These are phyloP conservation scores for Reticulitermes speratus DNA, from an alignment of 1,140 invertebrate species.

Conservation along the genomic window DNA sequence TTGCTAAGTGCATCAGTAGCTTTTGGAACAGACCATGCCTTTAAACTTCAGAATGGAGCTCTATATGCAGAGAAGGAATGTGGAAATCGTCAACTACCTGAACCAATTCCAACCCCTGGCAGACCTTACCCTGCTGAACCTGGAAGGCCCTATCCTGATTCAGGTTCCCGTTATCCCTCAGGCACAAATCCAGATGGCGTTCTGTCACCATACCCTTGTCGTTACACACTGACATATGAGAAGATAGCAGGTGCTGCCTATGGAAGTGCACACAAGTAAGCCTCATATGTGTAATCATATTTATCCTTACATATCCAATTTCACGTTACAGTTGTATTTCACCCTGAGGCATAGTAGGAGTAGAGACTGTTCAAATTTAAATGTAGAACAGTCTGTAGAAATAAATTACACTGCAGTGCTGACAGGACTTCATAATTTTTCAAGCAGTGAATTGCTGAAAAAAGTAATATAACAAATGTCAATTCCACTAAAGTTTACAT, in stretches of 20 bases:
- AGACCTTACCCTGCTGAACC: conserved; percentile 36
- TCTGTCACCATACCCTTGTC: conserved; percentile 41
- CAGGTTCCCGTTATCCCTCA: conserved; percentile 28
- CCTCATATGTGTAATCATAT: not conserved
- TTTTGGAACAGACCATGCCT: conserved; percentile 45
- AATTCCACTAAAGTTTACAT: no score
- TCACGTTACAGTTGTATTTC: no score
- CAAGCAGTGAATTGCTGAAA: no score
- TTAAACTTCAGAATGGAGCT: conserved; percentile 45
- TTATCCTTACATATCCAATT: not conserved
- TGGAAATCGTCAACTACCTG: not conserved
- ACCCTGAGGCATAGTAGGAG: no score
- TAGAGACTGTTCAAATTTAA: no score
- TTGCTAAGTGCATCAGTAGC: conserved; percentile 48
- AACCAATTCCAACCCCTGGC: conserved; percentile 30
- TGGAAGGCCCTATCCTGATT: conserved; percentile 31
- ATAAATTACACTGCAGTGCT: no score
- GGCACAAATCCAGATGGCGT: conserved; percentile 7
- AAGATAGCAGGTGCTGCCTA: conserved; percentile 48
- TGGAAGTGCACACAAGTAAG: conserved; percentile 41
- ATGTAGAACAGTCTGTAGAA: no score
- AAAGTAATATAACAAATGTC: no score
- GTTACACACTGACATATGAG: conserved; percentile 47
- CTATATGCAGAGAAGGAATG: conserved; percentile 49
- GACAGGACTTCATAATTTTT: no score